A percentile compares a stretch with the other conserved stretches of the same genome.
These are phyloP conservation scores for Nothocercus julius DNA, from an alignment of 2,113 vertebrate species.

Conservation along the genomic window DNA sequence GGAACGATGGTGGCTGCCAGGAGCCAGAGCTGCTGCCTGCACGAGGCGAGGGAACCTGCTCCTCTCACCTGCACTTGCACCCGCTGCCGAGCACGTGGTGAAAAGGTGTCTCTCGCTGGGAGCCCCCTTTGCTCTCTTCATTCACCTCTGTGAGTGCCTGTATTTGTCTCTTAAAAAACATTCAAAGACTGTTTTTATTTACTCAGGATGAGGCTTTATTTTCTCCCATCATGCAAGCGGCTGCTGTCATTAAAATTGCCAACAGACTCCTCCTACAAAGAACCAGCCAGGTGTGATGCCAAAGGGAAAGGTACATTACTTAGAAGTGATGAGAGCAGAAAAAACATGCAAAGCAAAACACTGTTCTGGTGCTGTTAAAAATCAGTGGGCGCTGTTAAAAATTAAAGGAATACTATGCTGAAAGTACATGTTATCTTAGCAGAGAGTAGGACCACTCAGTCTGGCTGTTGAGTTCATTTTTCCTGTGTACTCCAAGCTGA, in stretches of 20 bases:
- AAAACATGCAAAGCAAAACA: neutral
- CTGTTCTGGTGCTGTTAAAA: no score
- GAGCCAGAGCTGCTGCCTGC: conserved; percentile 1
- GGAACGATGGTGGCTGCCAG: neutral
- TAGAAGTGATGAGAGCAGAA: neutral
- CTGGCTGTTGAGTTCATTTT: neutral
- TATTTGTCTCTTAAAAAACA: neutral
- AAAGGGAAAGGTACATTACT: neutral
- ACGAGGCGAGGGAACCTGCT: neutral
- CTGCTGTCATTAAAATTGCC: neutral
- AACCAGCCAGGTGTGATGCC: neutral
- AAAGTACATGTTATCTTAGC: neutral
- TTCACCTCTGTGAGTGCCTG: neutral
- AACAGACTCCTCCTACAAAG: neutral
- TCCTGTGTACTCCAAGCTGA: neutral
- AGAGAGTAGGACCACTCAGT: neutral
- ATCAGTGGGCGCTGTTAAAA: neutral
- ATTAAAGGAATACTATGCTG: neutral
- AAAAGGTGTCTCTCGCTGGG: neutral
- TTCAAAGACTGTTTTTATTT: neutral
- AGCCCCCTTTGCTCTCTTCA: neutral
- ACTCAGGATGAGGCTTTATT: neutral
- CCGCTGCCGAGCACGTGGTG: neutral
- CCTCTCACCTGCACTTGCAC: neutral
- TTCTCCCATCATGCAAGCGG: neutral